A percentile compares a stretch with the other conserved stretches of the same genome.
Conservation (phyloP, 2,113 vertebrate species). For the Macrotis lagotis region DNA sequence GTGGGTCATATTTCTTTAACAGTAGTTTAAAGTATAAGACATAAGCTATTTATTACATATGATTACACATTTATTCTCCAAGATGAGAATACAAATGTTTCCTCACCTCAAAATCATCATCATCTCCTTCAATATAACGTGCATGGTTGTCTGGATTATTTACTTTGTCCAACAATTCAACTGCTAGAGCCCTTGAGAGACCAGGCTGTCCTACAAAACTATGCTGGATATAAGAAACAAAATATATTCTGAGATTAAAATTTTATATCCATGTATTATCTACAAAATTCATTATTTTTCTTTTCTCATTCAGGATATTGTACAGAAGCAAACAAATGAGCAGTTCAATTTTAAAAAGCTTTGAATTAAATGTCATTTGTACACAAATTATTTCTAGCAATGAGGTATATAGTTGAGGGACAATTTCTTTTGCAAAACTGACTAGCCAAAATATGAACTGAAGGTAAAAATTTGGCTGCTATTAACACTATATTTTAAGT, state of each 20-base stretch:
- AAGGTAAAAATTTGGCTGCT: neutral
- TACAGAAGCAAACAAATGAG: constrained; percentile 5
- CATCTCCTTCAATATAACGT: constrained; percentile 91
- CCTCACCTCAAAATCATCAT: constrained; percentile 95
- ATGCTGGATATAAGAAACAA: constrained; percentile 85
- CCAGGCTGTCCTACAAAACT: constrained; percentile 90
- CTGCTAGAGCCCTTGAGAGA: constrained; percentile 91
- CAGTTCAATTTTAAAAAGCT: neutral
- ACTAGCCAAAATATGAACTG: neutral
- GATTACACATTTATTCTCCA: neutral
- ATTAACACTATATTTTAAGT: neutral
- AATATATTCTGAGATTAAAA: constrained; percentile 27
- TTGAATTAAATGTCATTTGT: neutral
- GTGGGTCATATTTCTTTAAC: constrained; percentile 34
- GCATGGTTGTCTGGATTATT: constrained; percentile 96
- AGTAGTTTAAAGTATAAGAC: constrained; percentile 8
- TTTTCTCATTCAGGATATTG: constrained; percentile 39
- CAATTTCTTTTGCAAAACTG: neutral
- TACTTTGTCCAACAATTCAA: constrained; percentile 95
- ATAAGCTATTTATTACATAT: constrained; percentile 29
- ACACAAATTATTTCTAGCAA: neutral
- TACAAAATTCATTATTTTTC: constrained; percentile 35
- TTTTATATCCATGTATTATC: neutral
- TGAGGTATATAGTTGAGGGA: neutral
- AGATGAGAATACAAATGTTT: neutral